Conservation (phyloP, 2,113 vertebrate genomes). For the Falcunculus frontatus region DNA sequence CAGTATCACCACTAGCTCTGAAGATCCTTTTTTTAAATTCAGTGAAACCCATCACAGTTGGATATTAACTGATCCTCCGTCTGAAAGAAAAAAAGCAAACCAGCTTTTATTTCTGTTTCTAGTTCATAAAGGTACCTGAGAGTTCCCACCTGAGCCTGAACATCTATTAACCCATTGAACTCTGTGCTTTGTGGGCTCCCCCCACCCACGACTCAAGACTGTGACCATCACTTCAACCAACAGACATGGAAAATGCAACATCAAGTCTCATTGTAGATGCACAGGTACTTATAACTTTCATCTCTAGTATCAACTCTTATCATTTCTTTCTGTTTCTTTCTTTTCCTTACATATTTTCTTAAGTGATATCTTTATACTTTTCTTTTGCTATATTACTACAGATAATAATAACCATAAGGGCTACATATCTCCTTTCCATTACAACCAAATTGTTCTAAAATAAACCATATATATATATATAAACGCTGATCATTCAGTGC, state of each 20-base stretch:
- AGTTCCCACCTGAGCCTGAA: too few species aligned
- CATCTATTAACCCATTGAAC: not conserved
- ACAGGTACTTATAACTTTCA: not conserved
- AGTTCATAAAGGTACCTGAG: not conserved
- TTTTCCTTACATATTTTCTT: not conserved
- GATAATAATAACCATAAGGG: not conserved
- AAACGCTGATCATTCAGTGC: not conserved
- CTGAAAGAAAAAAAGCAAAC: not conserved
- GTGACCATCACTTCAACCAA: not conserved
- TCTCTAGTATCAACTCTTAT: not conserved
- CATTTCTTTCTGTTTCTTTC: not conserved
- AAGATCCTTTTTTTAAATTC: not conserved
- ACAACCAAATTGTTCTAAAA: not conserved
- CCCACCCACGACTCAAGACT: fast-evolving
- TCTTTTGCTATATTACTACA: not conserved
- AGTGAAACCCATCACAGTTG: not conserved
- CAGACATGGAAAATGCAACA: fast-evolving
- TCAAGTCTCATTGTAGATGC: not conserved
- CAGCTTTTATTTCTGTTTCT: not conserved
- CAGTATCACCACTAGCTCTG: not conserved
- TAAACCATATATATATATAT: not conserved
- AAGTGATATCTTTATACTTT: not conserved
- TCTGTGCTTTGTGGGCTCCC: not conserved
- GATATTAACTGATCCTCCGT: not conserved
- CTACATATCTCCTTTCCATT: not conserved